A percentile compares a stretch with the other conserved stretches of the same genome.
phyloP scores from a whole-genome alignment of 2,888 invertebrate genomes.

The Acronicta psi region DNA sequence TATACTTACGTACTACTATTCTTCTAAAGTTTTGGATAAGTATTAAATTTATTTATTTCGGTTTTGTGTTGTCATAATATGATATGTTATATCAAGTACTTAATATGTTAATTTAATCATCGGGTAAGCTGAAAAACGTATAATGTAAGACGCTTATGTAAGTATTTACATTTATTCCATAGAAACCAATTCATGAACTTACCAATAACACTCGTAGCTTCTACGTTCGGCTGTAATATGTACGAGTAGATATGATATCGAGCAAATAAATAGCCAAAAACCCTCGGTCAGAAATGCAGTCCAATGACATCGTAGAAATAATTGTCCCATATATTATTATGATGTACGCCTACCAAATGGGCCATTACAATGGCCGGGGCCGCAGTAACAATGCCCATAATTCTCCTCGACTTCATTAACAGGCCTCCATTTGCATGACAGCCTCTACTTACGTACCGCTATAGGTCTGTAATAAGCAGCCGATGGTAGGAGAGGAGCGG shows the following conservation, averaged over 20 bases:
- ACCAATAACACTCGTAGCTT: not conserved
- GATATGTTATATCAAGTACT: no score
- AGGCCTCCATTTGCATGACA: slow-evolving; percentile 89
- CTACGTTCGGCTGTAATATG: not conserved
- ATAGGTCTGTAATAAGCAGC: slow-evolving; percentile 76
- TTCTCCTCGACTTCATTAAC: slow-evolving; percentile 88
- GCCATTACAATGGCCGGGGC: slow-evolving; percentile 81
- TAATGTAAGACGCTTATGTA: not conserved
- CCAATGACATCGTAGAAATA: slow-evolving; percentile 77
- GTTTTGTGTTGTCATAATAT: no score
- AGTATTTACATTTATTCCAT: not conserved
- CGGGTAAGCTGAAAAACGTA: not conserved
- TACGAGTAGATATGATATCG: slow-evolving; percentile 21
- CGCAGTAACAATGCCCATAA: slow-evolving; percentile 88
- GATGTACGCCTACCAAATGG: slow-evolving; percentile 86
- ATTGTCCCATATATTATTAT: slow-evolving; percentile 85
- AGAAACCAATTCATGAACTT: not conserved
- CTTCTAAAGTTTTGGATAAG: no score
- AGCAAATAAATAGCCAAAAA: slow-evolving; percentile 65
- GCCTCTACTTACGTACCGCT: slow-evolving; percentile 74
- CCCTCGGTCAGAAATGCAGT: slow-evolving; percentile 73
- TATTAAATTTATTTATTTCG: no score
- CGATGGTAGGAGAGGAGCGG: slow-evolving; percentile 67
- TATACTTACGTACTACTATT: no score
- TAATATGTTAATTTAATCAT: not conserved